These are phyloP conservation scores for Drosophila ficusphila DNA, from an alignment of 1,140 invertebrate genomes.

Conservation along the genomic window DNA sequence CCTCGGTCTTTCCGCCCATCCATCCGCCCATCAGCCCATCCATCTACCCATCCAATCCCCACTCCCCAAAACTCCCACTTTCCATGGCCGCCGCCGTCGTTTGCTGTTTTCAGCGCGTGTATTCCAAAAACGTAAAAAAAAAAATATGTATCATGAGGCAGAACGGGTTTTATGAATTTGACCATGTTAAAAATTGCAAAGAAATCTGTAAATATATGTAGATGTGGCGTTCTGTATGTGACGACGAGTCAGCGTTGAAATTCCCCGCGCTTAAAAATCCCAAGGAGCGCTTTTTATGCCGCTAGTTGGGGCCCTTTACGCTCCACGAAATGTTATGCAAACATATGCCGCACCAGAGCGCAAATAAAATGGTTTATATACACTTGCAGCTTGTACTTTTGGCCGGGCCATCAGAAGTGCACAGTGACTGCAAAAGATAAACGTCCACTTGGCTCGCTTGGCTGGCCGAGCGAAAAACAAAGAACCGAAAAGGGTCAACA, in stretches of 20 bases:
- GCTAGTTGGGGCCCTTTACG: slow-evolving; percentile 17
- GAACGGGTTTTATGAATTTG: slow-evolving; percentile 33
- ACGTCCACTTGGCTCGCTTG: slow-evolving; percentile 77
- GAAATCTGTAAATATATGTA: slow-evolving; percentile 27
- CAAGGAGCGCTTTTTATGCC: slow-evolving; percentile 12
- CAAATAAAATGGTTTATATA: slow-evolving; percentile 68
- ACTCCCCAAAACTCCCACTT: background rate
- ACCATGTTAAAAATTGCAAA: slow-evolving; percentile 17
- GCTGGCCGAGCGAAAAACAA: slow-evolving; percentile 70
- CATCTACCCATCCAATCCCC: no score
- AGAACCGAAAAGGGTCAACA: slow-evolving; percentile 75
- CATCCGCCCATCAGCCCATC: background rate
- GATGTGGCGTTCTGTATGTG: background rate
- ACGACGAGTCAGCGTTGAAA: background rate
- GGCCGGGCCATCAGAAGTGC: slow-evolving; percentile 38
- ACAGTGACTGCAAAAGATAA: slow-evolving; percentile 81
- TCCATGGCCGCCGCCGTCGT: background rate
- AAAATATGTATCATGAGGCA: slow-evolving; percentile 3
- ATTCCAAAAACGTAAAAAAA: slow-evolving; percentile 72
- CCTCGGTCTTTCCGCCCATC: background rate
- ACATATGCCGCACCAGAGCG: slow-evolving; percentile 74
- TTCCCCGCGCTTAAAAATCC: background rate
- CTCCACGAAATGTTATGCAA: slow-evolving; percentile 71
- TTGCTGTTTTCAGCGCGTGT: slow-evolving; percentile 45
- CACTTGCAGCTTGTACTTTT: slow-evolving; percentile 42